phyloP scores from a whole-genome alignment of 2,888 invertebrate genomes.

The Parapristionchus giblindavisi region DNA sequence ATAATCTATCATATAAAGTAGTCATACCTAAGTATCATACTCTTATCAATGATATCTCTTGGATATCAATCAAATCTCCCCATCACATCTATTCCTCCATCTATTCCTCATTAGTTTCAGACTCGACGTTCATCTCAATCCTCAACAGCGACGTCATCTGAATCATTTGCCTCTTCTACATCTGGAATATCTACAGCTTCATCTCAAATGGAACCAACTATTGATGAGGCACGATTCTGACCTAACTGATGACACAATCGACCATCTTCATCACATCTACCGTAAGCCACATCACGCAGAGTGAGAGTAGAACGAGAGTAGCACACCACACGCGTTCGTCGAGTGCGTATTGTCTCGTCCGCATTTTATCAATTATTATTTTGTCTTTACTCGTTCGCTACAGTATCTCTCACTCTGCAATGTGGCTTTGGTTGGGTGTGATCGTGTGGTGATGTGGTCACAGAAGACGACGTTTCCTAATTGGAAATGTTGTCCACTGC shows the following conservation, averaged over 20 bases:
- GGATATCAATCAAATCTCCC: background rate
- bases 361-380: background rate
- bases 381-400: background rate
- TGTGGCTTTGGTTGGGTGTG: conserved; percentile 13
- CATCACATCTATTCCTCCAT: background rate
- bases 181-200: conserved; percentile 65
- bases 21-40: too few species aligned
- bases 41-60: too few species aligned
- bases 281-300: conserved; percentile 37
- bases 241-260: background rate
- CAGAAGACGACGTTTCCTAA: background rate
- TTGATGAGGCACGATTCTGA: conserved; percentile 42
- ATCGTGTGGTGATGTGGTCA: conserved; percentile 23
- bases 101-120: conserved; percentile 26
- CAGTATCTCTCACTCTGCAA: conserved; percentile 11
- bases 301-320: conserved; percentile 15
- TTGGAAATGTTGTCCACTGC: background rate
- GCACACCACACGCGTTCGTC: background rate
- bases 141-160: conserved; percentile 59
- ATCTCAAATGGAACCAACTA: conserved; percentile 40
- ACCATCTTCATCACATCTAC: conserved; percentile 7
- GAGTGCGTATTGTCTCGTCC: conserved; percentile 1
- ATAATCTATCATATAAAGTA: too few species aligned
- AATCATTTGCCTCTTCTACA: conserved; percentile 67
- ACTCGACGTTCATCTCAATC: conserved; percentile 50